phyloP scores from a whole-genome alignment of 2,797 vertebrate species.

The Corythornis leucogaster region DNA sequence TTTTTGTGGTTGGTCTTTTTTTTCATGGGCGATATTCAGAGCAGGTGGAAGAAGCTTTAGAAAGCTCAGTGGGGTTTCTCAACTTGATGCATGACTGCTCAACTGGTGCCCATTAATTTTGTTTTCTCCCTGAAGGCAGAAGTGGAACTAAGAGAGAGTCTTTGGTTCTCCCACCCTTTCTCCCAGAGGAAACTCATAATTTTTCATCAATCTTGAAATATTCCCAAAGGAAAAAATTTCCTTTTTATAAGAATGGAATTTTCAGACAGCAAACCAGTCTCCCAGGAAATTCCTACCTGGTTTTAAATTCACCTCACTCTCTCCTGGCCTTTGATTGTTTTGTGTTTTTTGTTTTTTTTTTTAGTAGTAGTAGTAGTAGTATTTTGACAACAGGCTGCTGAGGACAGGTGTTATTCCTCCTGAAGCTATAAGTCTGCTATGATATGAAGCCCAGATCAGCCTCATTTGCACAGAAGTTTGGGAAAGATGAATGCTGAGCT shows the following conservation, averaged over 20 bases:
- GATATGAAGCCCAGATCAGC: not conserved
- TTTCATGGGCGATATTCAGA: not conserved
- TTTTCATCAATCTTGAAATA: conserved; percentile 48
- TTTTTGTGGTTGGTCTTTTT: not conserved
- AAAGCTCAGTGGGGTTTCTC: conserved; percentile 25
- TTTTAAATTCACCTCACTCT: conserved; percentile 31
- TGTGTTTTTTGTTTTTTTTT: not conserved
- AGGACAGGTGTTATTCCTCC: not conserved
- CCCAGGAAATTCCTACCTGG: conserved; percentile 29
- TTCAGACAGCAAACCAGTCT: conserved; percentile 26
- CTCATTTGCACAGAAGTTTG: not conserved
- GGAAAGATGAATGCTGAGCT: not conserved
- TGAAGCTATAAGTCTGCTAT: not conserved
- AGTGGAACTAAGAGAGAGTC: not conserved
- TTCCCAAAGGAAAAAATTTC: conserved; percentile 32
- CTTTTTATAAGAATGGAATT: conserved; percentile 32
- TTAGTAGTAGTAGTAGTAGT: not conserved
- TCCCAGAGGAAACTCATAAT: conserved; percentile 21
- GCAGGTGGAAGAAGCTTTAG: not conserved
- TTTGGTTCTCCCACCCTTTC: conserved; percentile 3
- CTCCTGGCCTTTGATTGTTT: not conserved
- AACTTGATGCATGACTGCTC: not conserved
- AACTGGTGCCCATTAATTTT: conserved; percentile 26
- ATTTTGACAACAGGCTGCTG: not conserved
- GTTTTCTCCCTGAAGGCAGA: conserved; percentile 54